Conservation (phyloP, 2,888 invertebrate genomes). For the Saturnia pavonia region DNA sequence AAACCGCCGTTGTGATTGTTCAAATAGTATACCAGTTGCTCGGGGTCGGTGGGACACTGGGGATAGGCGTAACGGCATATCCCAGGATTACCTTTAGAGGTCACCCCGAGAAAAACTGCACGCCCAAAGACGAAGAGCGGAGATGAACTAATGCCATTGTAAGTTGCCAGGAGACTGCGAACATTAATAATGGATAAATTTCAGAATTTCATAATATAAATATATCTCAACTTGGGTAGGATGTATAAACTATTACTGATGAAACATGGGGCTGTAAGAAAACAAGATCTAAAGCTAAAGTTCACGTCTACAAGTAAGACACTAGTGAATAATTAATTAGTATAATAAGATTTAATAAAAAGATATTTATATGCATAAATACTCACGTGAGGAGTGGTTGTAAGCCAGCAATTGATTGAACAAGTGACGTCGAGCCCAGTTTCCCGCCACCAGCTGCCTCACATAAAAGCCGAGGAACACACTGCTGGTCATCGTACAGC, state of each 20-base stretch:
- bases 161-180: constrained; percentile 81
- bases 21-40: constrained; percentile 87
- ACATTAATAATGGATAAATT: background rate
- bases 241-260: too few species aligned
- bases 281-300: too few species aligned
- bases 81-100: constrained; percentile 81
- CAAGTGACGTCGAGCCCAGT: constrained; percentile 44
- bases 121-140: constrained; percentile 88
- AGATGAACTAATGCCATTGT: constrained; percentile 79
- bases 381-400: constrained; percentile 84
- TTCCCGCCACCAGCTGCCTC: constrained; percentile 84
- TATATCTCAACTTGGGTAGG: background rate
- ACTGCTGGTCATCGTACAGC: constrained; percentile 88
- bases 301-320: background rate
- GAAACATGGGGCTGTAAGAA: too few species aligned
- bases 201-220: background rate
- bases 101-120: constrained; percentile 88
- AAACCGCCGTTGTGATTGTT: constrained; percentile 94
- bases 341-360: background rate
- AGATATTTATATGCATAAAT: background rate
- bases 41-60: constrained; percentile 87
- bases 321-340: background rate
- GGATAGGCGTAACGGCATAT: constrained; percentile 86
- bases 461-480: constrained; percentile 90
- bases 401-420: constrained; percentile 69